Percentiles rank a stretch among this genome's conserved stretches.
Evolutionary conservation across 2,888 invertebrate genomes (phyloP).

Genomic region (Ennomos erosarius): DNA sequence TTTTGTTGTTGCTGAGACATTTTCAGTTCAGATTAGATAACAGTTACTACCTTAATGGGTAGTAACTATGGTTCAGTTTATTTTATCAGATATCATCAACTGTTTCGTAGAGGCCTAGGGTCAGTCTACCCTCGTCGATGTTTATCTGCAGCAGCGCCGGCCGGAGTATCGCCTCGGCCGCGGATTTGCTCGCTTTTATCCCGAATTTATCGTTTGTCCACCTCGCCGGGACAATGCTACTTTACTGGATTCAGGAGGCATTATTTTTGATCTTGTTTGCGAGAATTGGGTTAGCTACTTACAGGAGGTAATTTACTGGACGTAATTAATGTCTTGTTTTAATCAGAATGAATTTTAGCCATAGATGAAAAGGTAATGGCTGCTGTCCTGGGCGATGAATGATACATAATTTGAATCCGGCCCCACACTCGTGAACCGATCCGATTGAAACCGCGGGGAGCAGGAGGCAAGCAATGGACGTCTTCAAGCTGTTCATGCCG

Average conservation of each 20-base stretch:
- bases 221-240: conserved; percentile 34
- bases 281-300: conserved; percentile 9
- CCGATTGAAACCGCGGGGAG: too few relatives aligned
- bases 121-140: conserved; percentile 36
- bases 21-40: too few relatives aligned
- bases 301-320: not conserved
- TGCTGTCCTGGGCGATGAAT: too few relatives aligned
- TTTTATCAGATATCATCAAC: conserved; percentile 1
- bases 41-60: too few relatives aligned
- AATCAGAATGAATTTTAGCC: not conserved
- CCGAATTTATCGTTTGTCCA: conserved; percentile 60
- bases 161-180: conserved; percentile 21
- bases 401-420: too few relatives aligned
- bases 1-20: too few relatives aligned
- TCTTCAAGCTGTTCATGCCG: too few relatives aligned
- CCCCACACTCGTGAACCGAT: too few relatives aligned
- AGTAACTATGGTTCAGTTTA: too few relatives aligned
- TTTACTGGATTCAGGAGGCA: conserved; percentile 23
- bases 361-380: too few relatives aligned
- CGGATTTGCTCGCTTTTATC: conserved; percentile 63
- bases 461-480: too few relatives aligned
- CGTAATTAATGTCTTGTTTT: conserved; percentile 7
- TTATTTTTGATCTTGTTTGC: conserved; percentile 18
- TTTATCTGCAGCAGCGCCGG: conserved; percentile 30
- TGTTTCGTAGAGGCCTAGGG: conserved; percentile 1